Evolutionary conservation across 1,140 invertebrate species (phyloP), one percentile per base, ranked within the genome.

Genomic region (Macrosteles quadrilineatus): DNA sequence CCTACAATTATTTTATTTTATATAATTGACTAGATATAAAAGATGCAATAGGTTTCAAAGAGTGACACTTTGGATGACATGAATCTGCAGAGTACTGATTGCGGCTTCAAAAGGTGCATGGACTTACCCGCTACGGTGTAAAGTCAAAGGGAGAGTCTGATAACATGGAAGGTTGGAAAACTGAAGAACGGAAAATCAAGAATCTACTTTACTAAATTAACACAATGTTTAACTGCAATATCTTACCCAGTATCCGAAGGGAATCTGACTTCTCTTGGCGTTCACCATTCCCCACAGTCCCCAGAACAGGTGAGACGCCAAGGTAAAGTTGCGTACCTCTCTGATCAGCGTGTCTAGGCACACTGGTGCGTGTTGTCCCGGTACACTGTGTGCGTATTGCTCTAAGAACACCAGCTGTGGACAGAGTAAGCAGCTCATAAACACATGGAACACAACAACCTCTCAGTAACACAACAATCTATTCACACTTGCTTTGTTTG

Each of bases 241-340:
- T 14, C 86, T 87, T 83, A 97, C 96, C 93, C 93, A 92, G 80
- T 98, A 98, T 45, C 94, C 95, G 79, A 98, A 98, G 36, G 93
- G 88, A 78, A 98, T 98, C 75, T 93, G 87, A 0, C 93, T 96
- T 14, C 91, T 88, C 71, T 89, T 87, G 0, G 91, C 91, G 80
- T 97, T 96, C 2, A 97, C 90, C 27, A 97, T 85, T 23, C 89
- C 87, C 97, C 97, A 98, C 0, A 98, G 82, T 1, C 86, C 87
- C 97, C 96, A 98, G 74, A 98, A 90, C 23, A 98, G 88, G 79
- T 98, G 94, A n/a, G 93, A 93, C 19, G 90, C 92, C 40, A 97
- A 81, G 0, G 90, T 89, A 76, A 95, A 97, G 6, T 91, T 81
- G 65, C 90, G 87, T 17, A 95, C 87, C 83, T 98, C 96, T 31